Conservation (phyloP, 1,140 invertebrate species). For the Drosophila repletoides region DNA sequence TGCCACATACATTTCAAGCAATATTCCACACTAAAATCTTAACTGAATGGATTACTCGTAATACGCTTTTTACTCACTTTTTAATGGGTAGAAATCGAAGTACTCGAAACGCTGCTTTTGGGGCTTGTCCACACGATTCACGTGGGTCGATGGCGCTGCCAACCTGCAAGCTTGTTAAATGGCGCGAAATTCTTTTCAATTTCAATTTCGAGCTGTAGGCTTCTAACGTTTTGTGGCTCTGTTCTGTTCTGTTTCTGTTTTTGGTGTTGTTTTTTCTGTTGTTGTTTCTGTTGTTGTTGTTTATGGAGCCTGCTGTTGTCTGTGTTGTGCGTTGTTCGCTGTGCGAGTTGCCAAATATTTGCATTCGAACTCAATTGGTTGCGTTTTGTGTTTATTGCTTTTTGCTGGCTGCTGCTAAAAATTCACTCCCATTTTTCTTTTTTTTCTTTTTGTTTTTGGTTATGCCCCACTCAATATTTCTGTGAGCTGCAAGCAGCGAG, state of each 20-base stretch:
- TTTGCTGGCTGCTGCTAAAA: slow-evolving; percentile 47
- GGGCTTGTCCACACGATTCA: slow-evolving; percentile 5
- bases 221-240: slow-evolving; percentile 27
- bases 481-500: slow-evolving; percentile 16
- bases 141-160: not conserved
- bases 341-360: slow-evolving; percentile 62
- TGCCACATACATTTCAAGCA: no score
- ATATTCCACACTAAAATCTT: no score
- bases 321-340: no score
- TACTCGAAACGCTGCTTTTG: slow-evolving; percentile 27
- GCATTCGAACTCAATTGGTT: slow-evolving; percentile 76
- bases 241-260: not conserved
- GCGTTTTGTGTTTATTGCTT: slow-evolving; percentile 76
- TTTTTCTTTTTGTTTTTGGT: slow-evolving; percentile 21
- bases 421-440: slow-evolving; percentile 32
- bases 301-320: slow-evolving; percentile 23
- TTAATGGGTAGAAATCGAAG: slow-evolving; percentile 1
- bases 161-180: slow-evolving; percentile 60
- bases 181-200: slow-evolving; percentile 76
- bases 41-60: no score
- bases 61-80: no score
- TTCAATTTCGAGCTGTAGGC: slow-evolving; percentile 53
- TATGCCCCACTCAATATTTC: slow-evolving; percentile 58
- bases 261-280: not conserved
- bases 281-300: not conserved